Evolutionary conservation across 2,888 invertebrate genomes (phyloP).

Genomic region (Periphyllus acericola): DNA sequence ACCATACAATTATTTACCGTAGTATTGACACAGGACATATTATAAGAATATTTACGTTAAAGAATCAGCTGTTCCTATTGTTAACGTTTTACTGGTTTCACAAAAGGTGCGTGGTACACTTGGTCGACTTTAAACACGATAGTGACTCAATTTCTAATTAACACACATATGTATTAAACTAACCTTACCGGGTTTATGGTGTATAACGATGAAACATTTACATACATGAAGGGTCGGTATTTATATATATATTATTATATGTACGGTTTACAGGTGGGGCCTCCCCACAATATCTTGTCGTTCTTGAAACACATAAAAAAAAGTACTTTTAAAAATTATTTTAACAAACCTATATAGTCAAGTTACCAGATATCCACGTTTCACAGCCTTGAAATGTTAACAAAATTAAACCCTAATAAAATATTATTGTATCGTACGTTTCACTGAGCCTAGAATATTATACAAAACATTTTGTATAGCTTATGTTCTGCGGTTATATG

Average conservation of each 20-base stretch:
- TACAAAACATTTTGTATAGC: background rate
- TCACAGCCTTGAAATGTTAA: too few species aligned
- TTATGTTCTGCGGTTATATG: background rate
- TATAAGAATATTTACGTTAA: background rate
- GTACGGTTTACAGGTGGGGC: background rate
- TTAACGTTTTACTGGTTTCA: background rate
- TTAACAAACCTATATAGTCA: background rate
- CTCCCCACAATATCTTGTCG: background rate
- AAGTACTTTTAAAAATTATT: background rate
- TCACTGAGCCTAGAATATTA: background rate
- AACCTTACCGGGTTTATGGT: background rate
- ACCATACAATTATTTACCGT: background rate
- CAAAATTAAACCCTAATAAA: too few species aligned
- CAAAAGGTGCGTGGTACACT: background rate
- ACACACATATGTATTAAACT: background rate
- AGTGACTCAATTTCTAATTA: constrained; percentile 2
- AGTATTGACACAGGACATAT: background rate
- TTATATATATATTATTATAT: too few species aligned
- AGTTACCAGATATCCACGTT: too few species aligned
- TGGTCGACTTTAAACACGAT: background rate
- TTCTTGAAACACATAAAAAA: background rate
- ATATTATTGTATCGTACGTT: too few species aligned
- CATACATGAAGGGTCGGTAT: background rate
- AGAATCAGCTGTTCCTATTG: constrained; percentile 19
- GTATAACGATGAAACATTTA: background rate